Conservation (phyloP, 1,140 invertebrate genomes). For the Popillia japonica region DNA sequence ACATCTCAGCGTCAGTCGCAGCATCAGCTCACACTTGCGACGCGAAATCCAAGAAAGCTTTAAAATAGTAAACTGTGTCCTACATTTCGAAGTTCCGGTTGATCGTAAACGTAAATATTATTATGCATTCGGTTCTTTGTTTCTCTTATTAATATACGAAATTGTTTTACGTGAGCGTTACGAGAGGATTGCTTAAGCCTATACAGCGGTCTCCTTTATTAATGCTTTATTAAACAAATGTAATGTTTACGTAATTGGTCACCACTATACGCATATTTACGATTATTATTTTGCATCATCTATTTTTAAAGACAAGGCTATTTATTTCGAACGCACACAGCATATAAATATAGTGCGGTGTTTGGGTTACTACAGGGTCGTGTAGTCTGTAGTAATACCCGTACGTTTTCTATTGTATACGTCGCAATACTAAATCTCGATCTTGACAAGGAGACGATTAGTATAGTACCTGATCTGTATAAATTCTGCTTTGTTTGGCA, state of each 20-base stretch:
- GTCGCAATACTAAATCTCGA: too few relatives aligned
- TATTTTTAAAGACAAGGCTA: conserved; percentile 15
- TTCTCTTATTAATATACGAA: not conserved
- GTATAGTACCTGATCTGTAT: too few relatives aligned
- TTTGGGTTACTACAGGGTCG: too few relatives aligned
- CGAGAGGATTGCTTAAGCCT: too few relatives aligned
- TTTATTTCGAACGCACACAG: not conserved
- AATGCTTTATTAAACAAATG: not conserved
- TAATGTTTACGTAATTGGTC: too few relatives aligned
- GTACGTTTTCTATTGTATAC: too few relatives aligned
- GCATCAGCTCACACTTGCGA: not conserved
- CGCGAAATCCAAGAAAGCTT: conserved; percentile 13
- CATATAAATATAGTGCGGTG: too few relatives aligned
- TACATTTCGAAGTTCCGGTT: conserved; percentile 14
- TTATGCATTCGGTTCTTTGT: not conserved
- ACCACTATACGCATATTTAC: not conserved
- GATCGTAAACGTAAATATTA: not conserved
- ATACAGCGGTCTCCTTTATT: not conserved
- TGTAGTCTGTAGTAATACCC: too few relatives aligned
- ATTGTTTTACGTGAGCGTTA: not conserved
- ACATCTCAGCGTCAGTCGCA: not conserved
- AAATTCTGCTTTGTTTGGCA: too few relatives aligned
- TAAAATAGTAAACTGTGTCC: conserved; percentile 11
- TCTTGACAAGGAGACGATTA: too few relatives aligned
- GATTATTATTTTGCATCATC: not conserved